phyloP scores from a whole-genome alignment of 2,797 vertebrate species.

The Pogoniulus pusillus region DNA sequence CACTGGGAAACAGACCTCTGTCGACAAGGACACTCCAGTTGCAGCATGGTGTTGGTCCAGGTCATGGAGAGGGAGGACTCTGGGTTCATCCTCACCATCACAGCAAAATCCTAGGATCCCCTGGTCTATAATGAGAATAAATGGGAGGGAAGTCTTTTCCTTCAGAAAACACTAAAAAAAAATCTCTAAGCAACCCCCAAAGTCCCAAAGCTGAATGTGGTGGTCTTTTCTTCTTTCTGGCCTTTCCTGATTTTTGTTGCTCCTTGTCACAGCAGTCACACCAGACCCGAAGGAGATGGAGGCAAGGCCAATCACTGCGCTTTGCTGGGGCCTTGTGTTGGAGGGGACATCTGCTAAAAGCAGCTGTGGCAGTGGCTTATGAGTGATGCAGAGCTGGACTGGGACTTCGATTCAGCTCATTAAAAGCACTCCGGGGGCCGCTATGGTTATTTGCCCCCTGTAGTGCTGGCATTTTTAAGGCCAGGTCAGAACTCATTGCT shows the following conservation, averaged over 20 bases:
- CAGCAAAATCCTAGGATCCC: neutral
- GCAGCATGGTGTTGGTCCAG: neutral
- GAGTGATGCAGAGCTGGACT: conserved; percentile 38
- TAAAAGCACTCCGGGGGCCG: conserved; percentile 57
- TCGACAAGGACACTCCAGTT: neutral
- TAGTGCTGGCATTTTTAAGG: conserved; percentile 59
- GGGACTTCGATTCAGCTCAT: conserved; percentile 45
- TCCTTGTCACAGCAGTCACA: neutral
- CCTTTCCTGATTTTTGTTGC: neutral
- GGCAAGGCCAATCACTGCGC: neutral
- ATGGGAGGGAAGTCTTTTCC: neutral
- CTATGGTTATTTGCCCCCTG: conserved; percentile 55
- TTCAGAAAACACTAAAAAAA: neutral
- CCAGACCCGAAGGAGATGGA: neutral
- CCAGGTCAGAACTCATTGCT: conserved; percentile 60
- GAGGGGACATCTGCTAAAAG: conserved; percentile 36
- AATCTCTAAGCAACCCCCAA: fast-evolving
- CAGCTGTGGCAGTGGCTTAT: conserved; percentile 29
- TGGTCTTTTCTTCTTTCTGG: neutral
- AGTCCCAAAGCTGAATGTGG: neutral
- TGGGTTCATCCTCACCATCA: neutral
- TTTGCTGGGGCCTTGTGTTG: neutral
- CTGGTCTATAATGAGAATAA: neutral
- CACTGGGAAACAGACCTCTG: neutral
- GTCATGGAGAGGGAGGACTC: neutral